Conservation (phyloP, 2,888 invertebrate species). For the Agonopterix arenella region DNA sequence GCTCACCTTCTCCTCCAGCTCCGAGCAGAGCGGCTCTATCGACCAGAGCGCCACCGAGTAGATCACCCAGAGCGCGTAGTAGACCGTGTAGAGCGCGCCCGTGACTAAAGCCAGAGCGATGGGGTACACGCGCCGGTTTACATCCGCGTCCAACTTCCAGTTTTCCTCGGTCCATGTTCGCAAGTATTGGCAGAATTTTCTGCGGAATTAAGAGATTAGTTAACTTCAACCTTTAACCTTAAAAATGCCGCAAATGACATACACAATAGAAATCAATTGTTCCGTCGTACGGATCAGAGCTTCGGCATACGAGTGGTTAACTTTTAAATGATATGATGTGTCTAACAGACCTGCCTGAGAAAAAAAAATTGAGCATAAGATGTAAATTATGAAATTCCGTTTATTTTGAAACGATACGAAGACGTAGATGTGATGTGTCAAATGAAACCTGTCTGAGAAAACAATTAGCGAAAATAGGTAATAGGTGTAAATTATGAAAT, state of each 20-base stretch:
- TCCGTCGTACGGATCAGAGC: too few species aligned
- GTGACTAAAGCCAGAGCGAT: conserved; percentile 33
- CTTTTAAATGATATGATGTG: too few species aligned
- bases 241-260: not conserved
- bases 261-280: too few species aligned
- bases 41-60: conserved; percentile 47
- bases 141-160: conserved; percentile 31
- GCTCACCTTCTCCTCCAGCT: conserved; percentile 15
- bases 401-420: too few species aligned
- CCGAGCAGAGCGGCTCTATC: conserved; percentile 43
- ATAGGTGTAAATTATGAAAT: too few species aligned
- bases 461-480: too few species aligned
- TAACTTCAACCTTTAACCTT: not conserved
- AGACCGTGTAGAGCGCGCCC: conserved; percentile 38
- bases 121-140: conserved; percentile 28
- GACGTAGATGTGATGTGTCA: too few species aligned
- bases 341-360: too few species aligned
- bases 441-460: too few species aligned
- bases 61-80: conserved; percentile 33
- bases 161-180: conserved; percentile 46
- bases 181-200: conserved; percentile 46
- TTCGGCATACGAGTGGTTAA: too few species aligned
- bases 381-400: too few species aligned
- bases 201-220: conserved; percentile 17
- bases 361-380: too few species aligned